Evolutionary conservation across 1,140 invertebrate species (phyloP), one percentile per base, ranked within the genome.

Genomic region (Atta texana): DNA sequence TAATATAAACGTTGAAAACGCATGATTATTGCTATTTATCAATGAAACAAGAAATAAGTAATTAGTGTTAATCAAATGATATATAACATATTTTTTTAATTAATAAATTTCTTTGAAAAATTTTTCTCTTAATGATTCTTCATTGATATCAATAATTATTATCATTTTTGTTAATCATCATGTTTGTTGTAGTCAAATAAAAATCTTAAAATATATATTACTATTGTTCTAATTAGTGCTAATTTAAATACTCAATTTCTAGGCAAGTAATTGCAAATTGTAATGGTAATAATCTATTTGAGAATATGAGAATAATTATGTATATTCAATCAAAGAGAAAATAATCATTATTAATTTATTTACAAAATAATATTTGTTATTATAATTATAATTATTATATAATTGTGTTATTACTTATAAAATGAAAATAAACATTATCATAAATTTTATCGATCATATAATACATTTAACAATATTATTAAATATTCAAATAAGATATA

Each of bases 281-380:
- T 49, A 68, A 34, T 63, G 7, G 34, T 39, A 39, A 39, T 39
- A 39, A 39, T 7, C 34, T 39, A 39, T 39, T 39, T 39, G 34
- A 39, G 34, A 39, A 39, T 39, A 39, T 7, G 7, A 39, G 34
- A 44, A 24, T 71, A 71, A 71, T 51, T 71, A 51, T 7, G 16
- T 31, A 24, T 51, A 24, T 51, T 51, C 3, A 14, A 44, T 68
- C 12, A 69, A 49, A 69, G 8, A 69, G 31, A 24, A 49, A 49
- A 39, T 39, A 21, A 68, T 31, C 7, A 31, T 34, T 2, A 68
- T 44, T 21, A 69, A 69, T 69, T 44, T 1, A 66, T 18, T 34
- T 66, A 63, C 59, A n/a, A 66, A 34, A 10, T 39, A 39, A 57
- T 44, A 66, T 66, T 66, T 49, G 16, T 69, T 69, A 69, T 31